Conservation (phyloP, 2,797 vertebrate species). For the Cephalopachus bancanus region DNA sequence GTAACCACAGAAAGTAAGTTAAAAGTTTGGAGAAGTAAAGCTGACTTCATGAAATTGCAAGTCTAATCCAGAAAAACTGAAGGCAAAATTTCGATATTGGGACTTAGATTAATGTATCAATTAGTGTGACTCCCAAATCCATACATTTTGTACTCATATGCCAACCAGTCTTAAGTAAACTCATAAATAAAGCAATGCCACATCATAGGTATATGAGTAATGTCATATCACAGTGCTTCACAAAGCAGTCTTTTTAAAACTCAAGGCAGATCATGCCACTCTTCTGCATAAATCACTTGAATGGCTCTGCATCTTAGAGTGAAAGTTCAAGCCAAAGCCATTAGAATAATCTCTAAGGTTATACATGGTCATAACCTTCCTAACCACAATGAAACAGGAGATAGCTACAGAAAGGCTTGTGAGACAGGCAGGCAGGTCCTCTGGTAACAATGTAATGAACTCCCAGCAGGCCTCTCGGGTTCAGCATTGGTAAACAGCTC, state of each 20-base stretch:
- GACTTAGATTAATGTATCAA: conserved; percentile 28
- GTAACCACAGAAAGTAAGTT: background rate
- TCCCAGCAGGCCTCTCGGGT: too few species aligned
- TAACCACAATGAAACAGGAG: background rate
- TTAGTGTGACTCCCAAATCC: conserved; percentile 2
- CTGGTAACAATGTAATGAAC: too few species aligned
- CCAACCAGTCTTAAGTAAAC: background rate
- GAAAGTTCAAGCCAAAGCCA: background rate
- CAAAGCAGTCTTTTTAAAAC: background rate
- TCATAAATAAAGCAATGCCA: background rate
- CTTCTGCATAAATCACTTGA: background rate
- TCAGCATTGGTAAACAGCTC: too few species aligned
- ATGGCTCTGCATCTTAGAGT: background rate
- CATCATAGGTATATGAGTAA: background rate
- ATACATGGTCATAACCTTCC: background rate
- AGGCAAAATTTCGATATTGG: conserved; percentile 13
- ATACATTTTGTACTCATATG: background rate
- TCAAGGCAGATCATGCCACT: background rate
- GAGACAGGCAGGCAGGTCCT: too few species aligned
- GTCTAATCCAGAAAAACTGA: background rate
- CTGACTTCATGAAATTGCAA: conserved; percentile 18
- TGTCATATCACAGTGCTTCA: background rate
- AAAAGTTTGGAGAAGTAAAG: background rate
- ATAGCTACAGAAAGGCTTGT: too few species aligned
- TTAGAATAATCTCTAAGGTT: background rate